Percentiles rank a stretch among this genome's conserved stretches.
These are phyloP conservation scores for Macroramphosus scolopax DNA, from an alignment of 2,797 vertebrate genomes.

Conservation along the genomic window DNA sequence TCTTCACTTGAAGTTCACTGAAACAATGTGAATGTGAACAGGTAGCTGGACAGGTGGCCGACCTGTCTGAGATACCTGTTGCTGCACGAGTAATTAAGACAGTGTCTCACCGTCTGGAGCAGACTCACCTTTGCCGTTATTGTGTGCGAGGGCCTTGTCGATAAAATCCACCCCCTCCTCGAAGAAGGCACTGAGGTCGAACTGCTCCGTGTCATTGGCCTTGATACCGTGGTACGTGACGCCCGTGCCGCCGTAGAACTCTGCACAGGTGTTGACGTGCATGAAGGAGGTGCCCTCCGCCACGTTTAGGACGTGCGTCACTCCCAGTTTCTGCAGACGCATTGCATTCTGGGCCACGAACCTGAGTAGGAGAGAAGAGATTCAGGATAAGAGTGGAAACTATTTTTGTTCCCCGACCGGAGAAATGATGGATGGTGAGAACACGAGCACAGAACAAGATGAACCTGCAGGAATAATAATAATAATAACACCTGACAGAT, in stretches of 20 bases:
- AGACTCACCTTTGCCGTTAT: slow-evolving; percentile 86
- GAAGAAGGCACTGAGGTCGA: slow-evolving; percentile 93
- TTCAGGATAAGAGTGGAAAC: too few relatives aligned
- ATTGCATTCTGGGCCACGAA: slow-evolving; percentile 92
- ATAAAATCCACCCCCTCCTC: slow-evolving; percentile 96
- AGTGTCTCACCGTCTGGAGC: too few relatives aligned
- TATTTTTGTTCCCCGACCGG: too few relatives aligned
- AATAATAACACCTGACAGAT: too few relatives aligned
- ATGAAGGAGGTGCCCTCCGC: slow-evolving; percentile 98
- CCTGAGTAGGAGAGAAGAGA: slow-evolving; percentile 58
- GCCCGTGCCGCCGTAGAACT: slow-evolving; percentile 90
- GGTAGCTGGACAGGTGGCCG: too few relatives aligned
- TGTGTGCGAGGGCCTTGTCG: slow-evolving; percentile 90
- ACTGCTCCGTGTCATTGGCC: slow-evolving; percentile 91
- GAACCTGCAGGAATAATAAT: too few relatives aligned
- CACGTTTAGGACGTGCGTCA: slow-evolving; percentile 93
- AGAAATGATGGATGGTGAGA: too few relatives aligned
- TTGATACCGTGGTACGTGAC: slow-evolving; percentile 93
- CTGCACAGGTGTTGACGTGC: slow-evolving; percentile 94
- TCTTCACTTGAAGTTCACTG: slow-evolving; percentile 20
- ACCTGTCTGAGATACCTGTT: too few relatives aligned
- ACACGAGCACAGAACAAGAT: too few relatives aligned
- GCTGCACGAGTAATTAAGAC: too few relatives aligned
- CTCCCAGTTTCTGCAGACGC: slow-evolving; percentile 89
- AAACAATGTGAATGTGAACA: not conserved